Evolutionary conservation across 2,888 invertebrate genomes (phyloP), one percentile per base, ranked within the genome.

Genomic region (Nebria brevicollis): DNA sequence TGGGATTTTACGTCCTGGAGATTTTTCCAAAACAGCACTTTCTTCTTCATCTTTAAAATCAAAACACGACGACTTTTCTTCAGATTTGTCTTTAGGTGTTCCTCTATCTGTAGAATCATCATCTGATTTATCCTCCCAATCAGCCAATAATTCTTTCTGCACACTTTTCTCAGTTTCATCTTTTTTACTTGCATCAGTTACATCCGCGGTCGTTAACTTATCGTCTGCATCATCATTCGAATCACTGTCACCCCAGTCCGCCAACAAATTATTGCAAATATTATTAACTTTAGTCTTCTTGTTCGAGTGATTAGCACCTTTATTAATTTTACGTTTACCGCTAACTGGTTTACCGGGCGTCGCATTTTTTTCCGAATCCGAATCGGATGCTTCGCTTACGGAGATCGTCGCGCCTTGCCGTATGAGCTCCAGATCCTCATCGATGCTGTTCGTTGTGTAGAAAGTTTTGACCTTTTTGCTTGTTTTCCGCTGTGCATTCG

Each of bases 31-130:
- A 81, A 91, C 89, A 11, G 91, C 90, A 84, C 82, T n/a, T 86
- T 94, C 93, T 84, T 95, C 94, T 83, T 95, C 94, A 76, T 93
- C 93, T 84, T 94, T 93, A 87, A 95, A 95, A 87, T 96, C 95
- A 86, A 95, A 96, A 87, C 95, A 95, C 0, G 94, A 94, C 77
- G 93, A 90, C 20, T 90, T 88, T 84, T 88, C 91, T 41, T 79
- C 81, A 7, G 81, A 66, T 82, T 75, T 77, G 82, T 34, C 70
- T 73, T 72, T 66, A 81, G 75, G 64, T 80, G 81, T 66, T 54
- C 72, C 73, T 43, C 66, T 73, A 75, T 82, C 15, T 25, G 76
- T 73, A 26, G 82, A 82, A 72, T 83, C 82, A 72, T 79, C 75
- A 42, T 83, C 83, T 66, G 89, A 90, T 70, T 90, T 90, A 43